Evolutionary conservation across 2,797 vertebrate genomes (phyloP).

Genomic region (Florisuga fusca): DNA sequence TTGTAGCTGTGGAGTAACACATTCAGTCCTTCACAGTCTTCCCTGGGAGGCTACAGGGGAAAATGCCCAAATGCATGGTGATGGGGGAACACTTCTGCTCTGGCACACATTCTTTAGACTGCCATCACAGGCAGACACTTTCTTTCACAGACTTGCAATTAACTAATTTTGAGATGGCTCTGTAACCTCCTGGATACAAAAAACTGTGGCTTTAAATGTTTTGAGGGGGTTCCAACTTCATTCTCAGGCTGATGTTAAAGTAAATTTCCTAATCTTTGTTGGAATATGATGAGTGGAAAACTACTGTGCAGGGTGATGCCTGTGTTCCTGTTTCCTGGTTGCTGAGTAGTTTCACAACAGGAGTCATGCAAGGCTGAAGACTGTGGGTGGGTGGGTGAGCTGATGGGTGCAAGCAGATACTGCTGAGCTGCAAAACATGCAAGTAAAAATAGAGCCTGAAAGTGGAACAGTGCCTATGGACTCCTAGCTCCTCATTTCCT

Average conservation of each 20-base stretch:
- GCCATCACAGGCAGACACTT: not conserved
- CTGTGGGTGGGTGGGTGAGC: not conserved
- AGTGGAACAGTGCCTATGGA: not conserved
- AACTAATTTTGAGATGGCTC: not conserved
- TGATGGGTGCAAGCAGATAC: not conserved
- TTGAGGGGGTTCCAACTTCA: not conserved
- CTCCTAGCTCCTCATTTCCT: not conserved
- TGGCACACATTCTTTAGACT: not conserved
- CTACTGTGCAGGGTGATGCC: not conserved
- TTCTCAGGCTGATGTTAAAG: not conserved
- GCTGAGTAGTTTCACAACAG: not conserved
- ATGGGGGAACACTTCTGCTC: not conserved
- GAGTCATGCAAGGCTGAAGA: not conserved
- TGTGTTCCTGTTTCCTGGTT: not conserved
- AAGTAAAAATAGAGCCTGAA: not conserved
- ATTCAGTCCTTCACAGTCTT: not conserved
- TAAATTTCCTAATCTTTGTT: not conserved
- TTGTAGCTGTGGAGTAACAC: not conserved
- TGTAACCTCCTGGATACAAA: not conserved
- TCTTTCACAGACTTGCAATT: not conserved
- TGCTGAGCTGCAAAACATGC: not conserved
- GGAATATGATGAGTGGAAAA: not conserved
- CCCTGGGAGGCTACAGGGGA: not conserved
- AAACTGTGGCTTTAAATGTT: not conserved
- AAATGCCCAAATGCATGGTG: accelerated